These are phyloP conservation scores for Papilio glaucus DNA, from an alignment of 1,140 invertebrate genomes.

Conservation along the genomic window DNA sequence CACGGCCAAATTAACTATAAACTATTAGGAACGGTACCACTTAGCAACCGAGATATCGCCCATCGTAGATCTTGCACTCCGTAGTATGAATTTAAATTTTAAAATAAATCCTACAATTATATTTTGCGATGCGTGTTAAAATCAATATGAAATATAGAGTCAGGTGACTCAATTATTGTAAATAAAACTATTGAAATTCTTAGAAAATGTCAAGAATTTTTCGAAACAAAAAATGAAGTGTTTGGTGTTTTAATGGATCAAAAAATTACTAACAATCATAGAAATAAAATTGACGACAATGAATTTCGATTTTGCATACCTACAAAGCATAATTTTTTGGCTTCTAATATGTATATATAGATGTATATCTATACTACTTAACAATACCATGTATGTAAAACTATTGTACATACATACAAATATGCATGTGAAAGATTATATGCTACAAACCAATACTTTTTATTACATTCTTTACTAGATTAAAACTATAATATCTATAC, in stretches of 20 bases:
- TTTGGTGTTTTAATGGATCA: no score
- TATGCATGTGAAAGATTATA: no score
- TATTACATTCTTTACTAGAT: background rate
- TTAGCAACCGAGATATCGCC: slow-evolving; percentile 7
- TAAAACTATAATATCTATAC: no score
- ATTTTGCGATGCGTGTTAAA: background rate
- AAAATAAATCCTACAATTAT: background rate
- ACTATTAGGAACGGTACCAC: slow-evolving; percentile 47
- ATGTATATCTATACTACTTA: no score
- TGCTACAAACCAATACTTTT: background rate
- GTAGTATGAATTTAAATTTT: slow-evolving; percentile 2
- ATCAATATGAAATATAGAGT: background rate
- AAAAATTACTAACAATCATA: no score
- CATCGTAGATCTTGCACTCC: background rate
- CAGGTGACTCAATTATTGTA: background rate
- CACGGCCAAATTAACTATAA: slow-evolving; percentile 65
- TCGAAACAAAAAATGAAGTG: no score
- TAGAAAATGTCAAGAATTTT: no score
- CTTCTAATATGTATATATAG: no score
- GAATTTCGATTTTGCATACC: background rate
- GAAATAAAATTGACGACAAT: no score
- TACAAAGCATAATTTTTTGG: background rate
- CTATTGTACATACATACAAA: no score
- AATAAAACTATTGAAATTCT: no score
- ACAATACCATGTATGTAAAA: no score